Conservation (phyloP, 2,113 vertebrate genomes). For the Lampris incognitus region DNA sequence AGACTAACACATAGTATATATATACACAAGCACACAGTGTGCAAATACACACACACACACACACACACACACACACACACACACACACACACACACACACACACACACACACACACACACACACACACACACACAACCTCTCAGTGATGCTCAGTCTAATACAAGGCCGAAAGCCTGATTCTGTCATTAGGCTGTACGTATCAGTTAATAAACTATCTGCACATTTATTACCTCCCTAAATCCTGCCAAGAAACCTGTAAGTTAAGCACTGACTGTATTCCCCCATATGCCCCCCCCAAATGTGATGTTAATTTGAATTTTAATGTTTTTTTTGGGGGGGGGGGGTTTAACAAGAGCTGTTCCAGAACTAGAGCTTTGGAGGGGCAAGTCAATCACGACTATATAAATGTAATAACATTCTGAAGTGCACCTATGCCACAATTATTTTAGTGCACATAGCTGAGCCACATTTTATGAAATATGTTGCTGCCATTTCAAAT, state of each 20-base stretch:
- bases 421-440: slow-evolving; percentile 3
- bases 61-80: slow-evolving; percentile 17
- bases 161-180: slow-evolving; percentile 51
- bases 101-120: slow-evolving; percentile 13
- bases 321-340: too few relatives aligned
- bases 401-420: neutral
- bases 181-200: slow-evolving; percentile 42
- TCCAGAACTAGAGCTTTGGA: neutral
- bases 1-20: too few relatives aligned
- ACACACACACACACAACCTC: slow-evolving; percentile 11
- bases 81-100: slow-evolving; percentile 12
- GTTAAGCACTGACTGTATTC: too few relatives aligned
- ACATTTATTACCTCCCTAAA: slow-evolving; percentile 40
- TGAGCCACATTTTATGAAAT: slow-evolving; percentile 37
- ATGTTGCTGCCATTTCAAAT: slow-evolving; percentile 38
- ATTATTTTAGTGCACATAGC: slow-evolving; percentile 6
- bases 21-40: neutral
- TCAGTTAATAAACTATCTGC: slow-evolving; percentile 48
- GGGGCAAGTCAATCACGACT: slow-evolving; percentile 7
- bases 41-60: slow-evolving; percentile 2
- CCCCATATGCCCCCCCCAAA: too few relatives aligned
- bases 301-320: too few relatives aligned
- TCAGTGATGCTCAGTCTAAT: slow-evolving; percentile 51
- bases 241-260: slow-evolving; percentile 3
- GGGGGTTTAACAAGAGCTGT: too few relatives aligned